Evolutionary conservation across 2,113 vertebrate genomes (phyloP).

Genomic region (Arizona elegans): DNA sequence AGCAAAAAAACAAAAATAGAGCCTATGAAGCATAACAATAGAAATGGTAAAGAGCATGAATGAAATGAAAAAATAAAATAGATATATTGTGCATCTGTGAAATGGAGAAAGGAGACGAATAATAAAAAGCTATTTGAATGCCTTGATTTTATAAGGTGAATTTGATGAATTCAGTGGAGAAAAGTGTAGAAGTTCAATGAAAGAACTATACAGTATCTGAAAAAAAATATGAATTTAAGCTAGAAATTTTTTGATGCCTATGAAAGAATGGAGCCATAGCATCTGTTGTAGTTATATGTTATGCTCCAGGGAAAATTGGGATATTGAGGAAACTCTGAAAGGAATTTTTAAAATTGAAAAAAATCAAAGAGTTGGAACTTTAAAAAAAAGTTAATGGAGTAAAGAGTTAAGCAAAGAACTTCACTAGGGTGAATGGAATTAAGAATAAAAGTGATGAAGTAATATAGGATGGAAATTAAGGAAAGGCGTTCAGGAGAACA

Average conservation of each 20-base stretch:
- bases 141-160: background rate
- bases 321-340: background rate
- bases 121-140: background rate
- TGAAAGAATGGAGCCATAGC: background rate
- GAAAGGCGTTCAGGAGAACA: background rate
- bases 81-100: background rate
- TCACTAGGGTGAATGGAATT: background rate
- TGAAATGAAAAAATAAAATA: background rate
- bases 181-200: background rate
- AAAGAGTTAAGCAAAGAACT: background rate
- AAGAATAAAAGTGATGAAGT: background rate
- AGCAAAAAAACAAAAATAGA: conserved; percentile 19
- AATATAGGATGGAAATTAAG: background rate
- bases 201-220: background rate
- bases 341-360: background rate
- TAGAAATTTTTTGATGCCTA: background rate
- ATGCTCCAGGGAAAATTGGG: background rate
- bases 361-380: background rate
- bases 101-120: background rate
- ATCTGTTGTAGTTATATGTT: background rate
- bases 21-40: conserved; percentile 16
- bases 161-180: background rate
- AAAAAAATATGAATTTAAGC: background rate
- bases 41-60: background rate
- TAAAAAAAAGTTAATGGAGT: background rate